Percentiles rank a stretch among this genome's conserved stretches.
These are phyloP conservation scores for Oryzias sinensis DNA, from an alignment of 2,797 vertebrate genomes.

Conservation along the genomic window DNA sequence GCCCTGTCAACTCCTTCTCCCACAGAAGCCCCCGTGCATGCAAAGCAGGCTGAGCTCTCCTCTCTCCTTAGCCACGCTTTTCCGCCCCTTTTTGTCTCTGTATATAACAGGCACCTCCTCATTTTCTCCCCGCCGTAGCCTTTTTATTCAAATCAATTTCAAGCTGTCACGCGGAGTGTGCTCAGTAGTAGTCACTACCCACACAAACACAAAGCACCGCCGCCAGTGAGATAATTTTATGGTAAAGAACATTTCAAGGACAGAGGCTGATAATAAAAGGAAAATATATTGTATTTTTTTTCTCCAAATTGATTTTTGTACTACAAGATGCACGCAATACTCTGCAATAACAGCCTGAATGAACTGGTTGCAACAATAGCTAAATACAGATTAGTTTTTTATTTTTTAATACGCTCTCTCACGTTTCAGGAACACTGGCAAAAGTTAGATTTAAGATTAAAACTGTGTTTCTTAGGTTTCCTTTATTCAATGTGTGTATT, in stretches of 20 bases:
- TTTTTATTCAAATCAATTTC: conserved; percentile 66
- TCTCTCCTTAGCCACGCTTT: conserved; percentile 65
- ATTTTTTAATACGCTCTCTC: too few relatives aligned
- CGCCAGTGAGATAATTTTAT: conserved; percentile 40
- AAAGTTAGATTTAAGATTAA: too few relatives aligned
- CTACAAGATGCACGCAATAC: conserved; percentile 18
- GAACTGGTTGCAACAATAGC: conserved; percentile 8
- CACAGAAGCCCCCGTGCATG: conserved; percentile 69
- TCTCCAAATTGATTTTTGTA: conserved; percentile 30
- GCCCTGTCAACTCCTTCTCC: conserved; percentile 73
- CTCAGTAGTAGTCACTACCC: conserved; percentile 35
- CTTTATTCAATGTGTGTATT: too few relatives aligned
- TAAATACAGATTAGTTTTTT: too few relatives aligned
- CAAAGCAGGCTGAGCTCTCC: conserved; percentile 69
- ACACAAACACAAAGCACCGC: conserved; percentile 19
- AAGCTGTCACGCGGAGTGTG: conserved; percentile 34
- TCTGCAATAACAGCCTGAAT: conserved; percentile 21
- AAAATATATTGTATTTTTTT: conserved; percentile 33
- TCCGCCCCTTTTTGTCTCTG: conserved; percentile 34
- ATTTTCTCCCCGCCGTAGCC: conserved; percentile 28
- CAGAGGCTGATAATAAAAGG: conserved; percentile 46
- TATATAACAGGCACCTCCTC: conserved; percentile 43
- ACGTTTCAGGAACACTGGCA: too few relatives aligned
- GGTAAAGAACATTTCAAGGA: conserved; percentile 58
- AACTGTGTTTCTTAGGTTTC: too few relatives aligned